Percentiles rank a stretch among this genome's conserved stretches.
Conservation (phyloP, 1,140 invertebrate species). For the Drosophila sp. region DNA sequence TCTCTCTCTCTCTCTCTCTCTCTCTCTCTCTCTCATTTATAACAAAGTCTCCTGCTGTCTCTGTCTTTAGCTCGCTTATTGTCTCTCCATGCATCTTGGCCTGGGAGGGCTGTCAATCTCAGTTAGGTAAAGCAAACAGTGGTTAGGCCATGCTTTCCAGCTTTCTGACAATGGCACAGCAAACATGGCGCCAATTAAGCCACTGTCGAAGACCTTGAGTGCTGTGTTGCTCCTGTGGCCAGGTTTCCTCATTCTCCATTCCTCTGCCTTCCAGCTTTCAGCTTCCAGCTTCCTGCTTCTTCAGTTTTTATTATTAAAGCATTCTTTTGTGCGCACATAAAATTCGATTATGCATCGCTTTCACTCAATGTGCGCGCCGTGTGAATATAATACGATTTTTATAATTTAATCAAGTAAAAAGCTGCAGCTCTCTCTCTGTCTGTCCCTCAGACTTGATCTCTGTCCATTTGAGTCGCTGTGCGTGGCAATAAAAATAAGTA, state of each 20-base stretch:
- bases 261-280: too few species aligned
- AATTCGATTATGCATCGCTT: conserved; percentile 53
- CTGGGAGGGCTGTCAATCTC: conserved; percentile 42
- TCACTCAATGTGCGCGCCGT: conserved; percentile 23
- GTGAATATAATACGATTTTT: conserved; percentile 76
- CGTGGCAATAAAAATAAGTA: conserved; percentile 79
- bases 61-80: conserved; percentile 8
- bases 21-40: conserved; percentile 1
- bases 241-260: neutral
- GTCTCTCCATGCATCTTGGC: conserved; percentile 18
- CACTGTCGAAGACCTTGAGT: conserved; percentile 28
- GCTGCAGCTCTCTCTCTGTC: conserved; percentile 17
- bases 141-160: conserved; percentile 16
- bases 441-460: conserved; percentile 35
- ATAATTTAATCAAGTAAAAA: conserved; percentile 80
- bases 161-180: conserved; percentile 30
- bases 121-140: conserved; percentile 41
- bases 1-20: neutral
- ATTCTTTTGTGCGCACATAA: conserved; percentile 50
- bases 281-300: neutral
- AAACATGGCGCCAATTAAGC: conserved; percentile 52
- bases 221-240: neutral
- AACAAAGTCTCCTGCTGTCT: neutral
- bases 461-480: conserved; percentile 37
- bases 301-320: conserved; percentile 25